Evolutionary conservation across 2,888 invertebrate species (phyloP).

Genomic region (Cephus pulcher): DNA sequence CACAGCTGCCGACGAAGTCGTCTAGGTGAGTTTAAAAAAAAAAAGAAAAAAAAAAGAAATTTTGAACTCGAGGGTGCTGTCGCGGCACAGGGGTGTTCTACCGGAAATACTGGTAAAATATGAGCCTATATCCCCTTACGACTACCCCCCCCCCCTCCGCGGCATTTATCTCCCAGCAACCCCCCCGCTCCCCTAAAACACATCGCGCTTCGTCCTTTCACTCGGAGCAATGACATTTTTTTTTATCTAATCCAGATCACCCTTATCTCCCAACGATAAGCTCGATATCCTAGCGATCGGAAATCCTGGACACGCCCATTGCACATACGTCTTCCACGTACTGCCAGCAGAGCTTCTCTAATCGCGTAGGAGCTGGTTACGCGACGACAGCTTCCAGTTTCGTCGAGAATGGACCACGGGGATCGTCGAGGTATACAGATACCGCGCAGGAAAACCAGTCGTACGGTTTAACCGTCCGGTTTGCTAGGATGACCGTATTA

Average conservation of each 20-base stretch:
- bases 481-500: slow-evolving; percentile 42
- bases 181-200: neutral
- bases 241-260: neutral
- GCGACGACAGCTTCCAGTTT: slow-evolving; percentile 28
- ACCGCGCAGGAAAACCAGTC: slow-evolving; percentile 24
- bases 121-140: slow-evolving; percentile 22
- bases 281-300: neutral
- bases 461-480: slow-evolving; percentile 38
- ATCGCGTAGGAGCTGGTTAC: neutral
- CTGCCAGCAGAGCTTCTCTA: neutral
- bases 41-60: neutral
- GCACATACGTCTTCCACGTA: neutral
- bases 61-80: neutral
- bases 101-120: slow-evolving; percentile 44
- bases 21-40: neutral
- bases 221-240: neutral
- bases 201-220: neutral
- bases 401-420: slow-evolving; percentile 13
- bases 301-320: neutral
- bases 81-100: slow-evolving; percentile 27
- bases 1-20: neutral
- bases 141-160: slow-evolving; percentile 32
- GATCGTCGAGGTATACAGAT: neutral
- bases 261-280: neutral
- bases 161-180: neutral